Conservation (phyloP, 2,113 vertebrate species). For the Psittacus erithacus region DNA sequence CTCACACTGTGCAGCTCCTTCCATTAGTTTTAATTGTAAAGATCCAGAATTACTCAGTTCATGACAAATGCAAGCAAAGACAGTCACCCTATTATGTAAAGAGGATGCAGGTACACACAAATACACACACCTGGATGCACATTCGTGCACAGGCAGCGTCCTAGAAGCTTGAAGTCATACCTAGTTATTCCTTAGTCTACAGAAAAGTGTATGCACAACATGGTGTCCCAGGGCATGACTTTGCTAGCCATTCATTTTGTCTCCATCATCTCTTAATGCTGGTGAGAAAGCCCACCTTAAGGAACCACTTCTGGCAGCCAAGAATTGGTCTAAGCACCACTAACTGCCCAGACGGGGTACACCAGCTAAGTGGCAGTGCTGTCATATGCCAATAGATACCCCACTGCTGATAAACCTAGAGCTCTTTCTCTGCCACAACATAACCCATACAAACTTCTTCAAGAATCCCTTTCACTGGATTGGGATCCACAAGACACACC, state of each 20-base stretch:
- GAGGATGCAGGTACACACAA: background rate
- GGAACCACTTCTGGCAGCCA: background rate
- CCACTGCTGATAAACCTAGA: background rate
- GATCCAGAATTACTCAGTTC: background rate
- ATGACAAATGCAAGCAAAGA: background rate
- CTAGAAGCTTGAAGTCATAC: background rate
- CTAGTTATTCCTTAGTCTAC: background rate
- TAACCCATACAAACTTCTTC: background rate
- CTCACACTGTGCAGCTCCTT: background rate
- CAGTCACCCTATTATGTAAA: background rate
- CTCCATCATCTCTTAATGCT: background rate
- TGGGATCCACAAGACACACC: background rate
- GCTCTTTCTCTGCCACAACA: background rate
- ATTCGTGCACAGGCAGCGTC: background rate
- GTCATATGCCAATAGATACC: background rate
- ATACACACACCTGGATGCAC: rapidly evolving
- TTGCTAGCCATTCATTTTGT: background rate
- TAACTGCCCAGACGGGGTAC: background rate
- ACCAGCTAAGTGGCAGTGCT: background rate
- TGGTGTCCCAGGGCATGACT: background rate
- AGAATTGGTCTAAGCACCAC: background rate
- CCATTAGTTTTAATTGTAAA: background rate
- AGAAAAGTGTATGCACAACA: background rate
- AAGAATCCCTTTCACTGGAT: background rate
- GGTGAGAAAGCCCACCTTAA: background rate